phyloP scores from a whole-genome alignment of 1,140 invertebrate genomes.

The Drosophila lacteicornis region DNA sequence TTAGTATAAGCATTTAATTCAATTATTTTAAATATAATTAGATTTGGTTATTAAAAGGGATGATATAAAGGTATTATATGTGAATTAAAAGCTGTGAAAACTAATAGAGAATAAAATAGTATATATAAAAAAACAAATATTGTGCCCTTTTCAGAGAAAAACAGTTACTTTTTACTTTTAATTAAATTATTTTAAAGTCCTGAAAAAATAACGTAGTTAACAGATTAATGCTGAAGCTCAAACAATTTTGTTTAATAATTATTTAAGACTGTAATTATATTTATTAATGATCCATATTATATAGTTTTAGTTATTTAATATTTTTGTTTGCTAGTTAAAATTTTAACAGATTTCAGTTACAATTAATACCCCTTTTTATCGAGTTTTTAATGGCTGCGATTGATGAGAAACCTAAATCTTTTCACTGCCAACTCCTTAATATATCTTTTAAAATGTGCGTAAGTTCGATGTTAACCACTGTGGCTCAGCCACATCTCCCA shows the following conservation, averaged over 20 bases:
- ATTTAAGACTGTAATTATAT: no score
- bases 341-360: no score
- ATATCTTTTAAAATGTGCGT: background rate
- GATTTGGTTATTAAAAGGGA: background rate
- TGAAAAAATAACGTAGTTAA: no score
- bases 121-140: no score
- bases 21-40: background rate
- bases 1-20: background rate
- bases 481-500: conserved; percentile 32
- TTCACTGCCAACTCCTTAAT: background rate
- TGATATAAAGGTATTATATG: background rate
- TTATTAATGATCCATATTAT: no score
- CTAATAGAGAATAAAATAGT: background rate
- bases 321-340: no score
- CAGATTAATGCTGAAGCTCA: no score
- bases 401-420: no score
- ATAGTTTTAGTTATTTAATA: no score
- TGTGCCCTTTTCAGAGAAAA: background rate
- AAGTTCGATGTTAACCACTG: conserved; percentile 9
- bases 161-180: background rate
- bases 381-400: background rate
- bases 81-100: background rate
- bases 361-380: background rate
- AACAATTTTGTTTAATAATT: no score
- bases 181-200: no score